Conservation (phyloP, 2,888 invertebrate genomes). For the Drosophila putrida region DNA sequence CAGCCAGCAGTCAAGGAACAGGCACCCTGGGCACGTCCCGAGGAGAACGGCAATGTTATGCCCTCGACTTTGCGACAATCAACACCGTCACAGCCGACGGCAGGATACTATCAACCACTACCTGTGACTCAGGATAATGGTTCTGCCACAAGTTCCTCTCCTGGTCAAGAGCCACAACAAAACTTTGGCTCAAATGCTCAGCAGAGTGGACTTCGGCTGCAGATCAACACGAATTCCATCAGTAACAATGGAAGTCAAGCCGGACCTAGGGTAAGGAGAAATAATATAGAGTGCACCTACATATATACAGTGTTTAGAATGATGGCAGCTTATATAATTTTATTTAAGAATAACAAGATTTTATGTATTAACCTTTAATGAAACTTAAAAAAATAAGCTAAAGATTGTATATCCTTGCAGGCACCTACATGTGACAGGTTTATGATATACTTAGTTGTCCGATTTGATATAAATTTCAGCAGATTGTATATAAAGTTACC, state of each 20-base stretch:
- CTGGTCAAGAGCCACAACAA: constrained; percentile 44
- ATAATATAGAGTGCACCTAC: too few relatives aligned
- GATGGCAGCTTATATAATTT: too few relatives aligned
- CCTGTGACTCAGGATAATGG: constrained; percentile 68
- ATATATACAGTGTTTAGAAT: too few relatives aligned
- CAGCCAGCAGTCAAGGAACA: constrained; percentile 80
- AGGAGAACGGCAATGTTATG: constrained; percentile 82
- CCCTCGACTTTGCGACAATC: constrained; percentile 84
- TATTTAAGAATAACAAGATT: too few relatives aligned
- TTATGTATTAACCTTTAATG: too few relatives aligned
- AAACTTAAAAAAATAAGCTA: too few relatives aligned
- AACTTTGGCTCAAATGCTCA: constrained; percentile 78
- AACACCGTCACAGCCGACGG: constrained; percentile 69
- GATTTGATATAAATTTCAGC: too few relatives aligned
- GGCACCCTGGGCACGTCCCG: constrained; percentile 83
- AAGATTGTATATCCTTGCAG: too few relatives aligned
- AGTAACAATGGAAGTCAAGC: constrained; percentile 61
- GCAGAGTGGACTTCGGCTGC: constrained; percentile 77
- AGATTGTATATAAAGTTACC: too few relatives aligned
- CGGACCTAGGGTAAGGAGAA: constrained; percentile 74
- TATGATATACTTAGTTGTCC: too few relatives aligned
- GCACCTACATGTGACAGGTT: too few relatives aligned
- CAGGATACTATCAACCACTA: constrained; percentile 72
- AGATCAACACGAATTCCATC: constrained; percentile 75
- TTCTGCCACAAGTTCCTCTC: constrained; percentile 42